Evolutionary conservation across 2,888 invertebrate species (phyloP).

Genomic region (Eupithecia dodoneata): DNA sequence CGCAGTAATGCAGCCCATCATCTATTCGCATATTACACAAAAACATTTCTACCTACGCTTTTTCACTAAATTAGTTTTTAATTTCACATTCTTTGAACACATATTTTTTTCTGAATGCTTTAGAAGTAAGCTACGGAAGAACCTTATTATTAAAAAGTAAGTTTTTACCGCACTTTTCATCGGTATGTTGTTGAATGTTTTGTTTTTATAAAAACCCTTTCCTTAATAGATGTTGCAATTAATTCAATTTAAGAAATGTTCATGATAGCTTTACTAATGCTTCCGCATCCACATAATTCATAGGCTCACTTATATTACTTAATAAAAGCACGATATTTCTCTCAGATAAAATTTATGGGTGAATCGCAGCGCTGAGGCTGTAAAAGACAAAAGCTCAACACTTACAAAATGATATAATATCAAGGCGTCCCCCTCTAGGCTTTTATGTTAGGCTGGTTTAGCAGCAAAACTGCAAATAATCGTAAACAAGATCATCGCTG

Average conservation of each 20-base stretch:
- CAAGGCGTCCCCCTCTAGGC: not conserved
- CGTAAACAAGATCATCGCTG: slow-evolving; percentile 36
- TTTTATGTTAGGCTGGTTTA: slow-evolving; percentile 10
- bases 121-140: not conserved
- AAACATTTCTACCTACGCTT: slow-evolving; percentile 39
- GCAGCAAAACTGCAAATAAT: slow-evolving; percentile 26
- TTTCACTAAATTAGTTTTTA: slow-evolving; percentile 42
- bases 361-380: slow-evolving; percentile 1
- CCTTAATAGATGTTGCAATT: not conserved
- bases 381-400: slow-evolving; percentile 17
- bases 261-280: slow-evolving; percentile 48
- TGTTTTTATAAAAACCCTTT: not conserved
- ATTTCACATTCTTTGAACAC: slow-evolving; percentile 7
- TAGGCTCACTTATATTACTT: slow-evolving; percentile 32
- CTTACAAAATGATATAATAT: slow-evolving; percentile 14
- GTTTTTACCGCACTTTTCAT: too few relatives aligned
- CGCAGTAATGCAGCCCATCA: slow-evolving; percentile 54
- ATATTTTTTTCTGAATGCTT: not conserved
- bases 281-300: slow-evolving; percentile 55
- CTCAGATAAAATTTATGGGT: slow-evolving; percentile 22
- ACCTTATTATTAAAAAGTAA: not conserved
- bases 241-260: not conserved
- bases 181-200: not conserved
- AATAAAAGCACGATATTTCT: slow-evolving; percentile 21
- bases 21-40: slow-evolving; percentile 59